Base-by-base conservation (phyloP, 2,797 vertebrate genomes). In the Margarornis squamiger region DNA sequence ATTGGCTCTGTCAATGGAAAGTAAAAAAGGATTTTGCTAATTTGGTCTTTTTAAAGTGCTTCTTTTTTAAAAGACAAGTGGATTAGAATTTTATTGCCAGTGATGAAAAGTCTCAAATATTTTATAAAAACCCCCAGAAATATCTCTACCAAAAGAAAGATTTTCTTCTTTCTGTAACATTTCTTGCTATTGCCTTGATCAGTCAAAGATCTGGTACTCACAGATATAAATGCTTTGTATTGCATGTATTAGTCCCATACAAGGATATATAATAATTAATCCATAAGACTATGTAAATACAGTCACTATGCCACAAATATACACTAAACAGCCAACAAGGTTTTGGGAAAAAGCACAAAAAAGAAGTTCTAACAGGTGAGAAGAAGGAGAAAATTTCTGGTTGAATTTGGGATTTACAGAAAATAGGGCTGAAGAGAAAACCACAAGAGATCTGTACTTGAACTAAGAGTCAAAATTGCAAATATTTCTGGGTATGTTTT, bases 41-140 rank as follows among this genome's bases (percentile, higher is more conserved):
- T 88, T 90, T 79, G 24, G 10, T 78, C 46, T 77, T 74, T 75
- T 78, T 14, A 51, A 93, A 89, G 85, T 36, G 32, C 38, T 49
- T 76, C 19, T 46, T 46, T 91, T 71, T 88, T 77, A 12, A 85
- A 32, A 75, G 82, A 83, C 70, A 88, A 68, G 38, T 51, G 91
- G 70, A 74, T 86, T 62, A 75, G 46, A 90, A 80, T 90, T 90
- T 91, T 81, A 80, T 68, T 94, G 82, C 34, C 55, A 83, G 24
- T 43, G 54, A 95, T 49, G 36, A n/a, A 72, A 90, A 88, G 15
- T 68, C 49, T 90, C 85, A 83, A 83, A 83, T 86, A 86, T 78
- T 83, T 92, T 77, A 45, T 22, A 15, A 70, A 82, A 45, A 12
- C 11, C 0, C 3, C 0, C 30, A 38, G 54, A 91, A 90, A 77